phyloP scores from a whole-genome alignment of 2,888 invertebrate species.

The Amphipoea lucens region DNA sequence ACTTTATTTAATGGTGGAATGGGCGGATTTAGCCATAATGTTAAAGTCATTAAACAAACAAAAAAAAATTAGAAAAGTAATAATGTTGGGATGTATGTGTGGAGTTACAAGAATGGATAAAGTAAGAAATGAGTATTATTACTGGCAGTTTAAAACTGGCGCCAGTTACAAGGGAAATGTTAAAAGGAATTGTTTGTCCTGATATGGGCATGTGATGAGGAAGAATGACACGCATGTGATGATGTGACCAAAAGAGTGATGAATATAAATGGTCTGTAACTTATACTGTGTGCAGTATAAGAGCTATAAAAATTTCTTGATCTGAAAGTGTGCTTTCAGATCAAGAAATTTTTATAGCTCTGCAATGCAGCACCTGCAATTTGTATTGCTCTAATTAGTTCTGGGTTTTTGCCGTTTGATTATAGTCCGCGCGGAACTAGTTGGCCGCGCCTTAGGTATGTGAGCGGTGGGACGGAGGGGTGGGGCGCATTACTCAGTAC shows the following conservation, averaged over 20 bases:
- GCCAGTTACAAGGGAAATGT: not conserved
- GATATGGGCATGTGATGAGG: not conserved
- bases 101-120: not conserved
- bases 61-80: not conserved
- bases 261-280: not conserved
- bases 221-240: not conserved
- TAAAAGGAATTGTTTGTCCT: not conserved
- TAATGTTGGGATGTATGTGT: not conserved
- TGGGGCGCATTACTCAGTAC: no score
- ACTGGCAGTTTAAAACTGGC: not conserved
- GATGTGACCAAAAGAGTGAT: not conserved
- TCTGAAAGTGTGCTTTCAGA: no score
- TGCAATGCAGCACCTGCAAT: not conserved
- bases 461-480: no score
- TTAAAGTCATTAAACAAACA: not conserved
- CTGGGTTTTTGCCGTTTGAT: conserved; percentile 6
- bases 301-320: no score
- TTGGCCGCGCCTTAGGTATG: no score
- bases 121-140: not conserved
- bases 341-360: not conserved
- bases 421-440: no score
- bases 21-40: not conserved
- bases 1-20: not conserved
- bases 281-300: not conserved
- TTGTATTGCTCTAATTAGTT: not conserved